These are phyloP conservation scores for Alauda arvensis DNA, from an alignment of 2,797 vertebrate species.

Conservation along the genomic window DNA sequence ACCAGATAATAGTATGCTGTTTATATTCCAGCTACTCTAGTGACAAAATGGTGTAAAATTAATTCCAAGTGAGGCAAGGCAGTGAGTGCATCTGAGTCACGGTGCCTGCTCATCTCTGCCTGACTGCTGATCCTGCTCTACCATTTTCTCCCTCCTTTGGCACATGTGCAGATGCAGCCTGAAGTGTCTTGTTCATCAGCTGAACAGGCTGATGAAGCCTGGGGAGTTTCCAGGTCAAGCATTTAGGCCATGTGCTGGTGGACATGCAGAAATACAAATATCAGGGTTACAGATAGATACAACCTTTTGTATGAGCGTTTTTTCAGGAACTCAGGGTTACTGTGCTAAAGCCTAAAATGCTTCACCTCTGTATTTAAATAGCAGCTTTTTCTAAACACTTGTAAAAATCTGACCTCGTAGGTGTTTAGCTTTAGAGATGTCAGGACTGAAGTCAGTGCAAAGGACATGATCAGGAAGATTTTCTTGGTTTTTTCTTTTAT, in stretches of 20 bases:
- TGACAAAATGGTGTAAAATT: background rate
- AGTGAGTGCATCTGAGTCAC: background rate
- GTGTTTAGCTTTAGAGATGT: background rate
- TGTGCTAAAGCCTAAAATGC: background rate
- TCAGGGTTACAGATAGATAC: background rate
- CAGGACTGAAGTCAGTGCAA: background rate
- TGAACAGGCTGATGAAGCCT: background rate
- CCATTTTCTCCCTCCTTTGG: background rate
- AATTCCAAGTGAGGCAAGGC: background rate
- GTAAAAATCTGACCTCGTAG: background rate
- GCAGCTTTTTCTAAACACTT: background rate
- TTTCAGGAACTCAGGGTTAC: background rate
- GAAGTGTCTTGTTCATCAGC: background rate
- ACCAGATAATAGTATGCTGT: background rate
- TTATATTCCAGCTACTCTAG: background rate
- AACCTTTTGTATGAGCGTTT: background rate
- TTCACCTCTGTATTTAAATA: background rate
- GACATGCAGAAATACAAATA: background rate
- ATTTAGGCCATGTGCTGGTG: background rate
- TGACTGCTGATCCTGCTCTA: background rate
- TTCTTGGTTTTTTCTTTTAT: background rate
- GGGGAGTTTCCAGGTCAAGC: background rate
- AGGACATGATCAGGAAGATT: background rate
- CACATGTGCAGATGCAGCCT: background rate
- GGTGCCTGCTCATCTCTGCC: background rate